Percentiles rank a stretch among this genome's conserved stretches.
Evolutionary conservation across 2,113 vertebrate genomes (phyloP).

Genomic region (Entomyzon cyanotis): DNA sequence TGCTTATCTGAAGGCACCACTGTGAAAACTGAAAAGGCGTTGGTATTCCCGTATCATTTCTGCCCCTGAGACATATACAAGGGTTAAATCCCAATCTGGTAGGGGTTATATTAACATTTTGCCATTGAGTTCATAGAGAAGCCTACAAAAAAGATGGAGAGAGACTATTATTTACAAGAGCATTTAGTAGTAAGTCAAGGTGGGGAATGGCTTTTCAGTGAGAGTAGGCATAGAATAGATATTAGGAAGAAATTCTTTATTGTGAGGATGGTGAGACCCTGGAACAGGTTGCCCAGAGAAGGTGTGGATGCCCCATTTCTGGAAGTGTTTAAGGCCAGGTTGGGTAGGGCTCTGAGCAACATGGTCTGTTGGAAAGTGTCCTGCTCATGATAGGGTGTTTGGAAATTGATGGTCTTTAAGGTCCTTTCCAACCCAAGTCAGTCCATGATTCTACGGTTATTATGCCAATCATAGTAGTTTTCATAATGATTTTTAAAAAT

Average conservation of each 20-base stretch:
- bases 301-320: neutral
- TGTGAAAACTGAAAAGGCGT: neutral
- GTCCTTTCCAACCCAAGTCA: neutral
- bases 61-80: neutral
- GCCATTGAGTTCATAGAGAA: neutral
- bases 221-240: neutral
- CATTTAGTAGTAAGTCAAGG: neutral
- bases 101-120: neutral
- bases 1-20: neutral
- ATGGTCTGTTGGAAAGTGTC: neutral
- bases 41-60: neutral
- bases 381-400: neutral
- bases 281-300: neutral
- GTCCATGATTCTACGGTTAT: neutral
- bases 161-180: neutral
- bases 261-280: neutral
- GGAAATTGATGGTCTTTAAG: neutral
- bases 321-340: neutral
- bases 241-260: neutral
- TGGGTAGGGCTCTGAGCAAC: neutral
- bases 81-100: neutral
- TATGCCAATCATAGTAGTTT: neutral
- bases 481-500: neutral
- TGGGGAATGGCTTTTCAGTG: neutral
- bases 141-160: neutral